Base-by-base conservation (phyloP, 2,797 vertebrate species). In the Pagetopsis macropterus region DNA sequence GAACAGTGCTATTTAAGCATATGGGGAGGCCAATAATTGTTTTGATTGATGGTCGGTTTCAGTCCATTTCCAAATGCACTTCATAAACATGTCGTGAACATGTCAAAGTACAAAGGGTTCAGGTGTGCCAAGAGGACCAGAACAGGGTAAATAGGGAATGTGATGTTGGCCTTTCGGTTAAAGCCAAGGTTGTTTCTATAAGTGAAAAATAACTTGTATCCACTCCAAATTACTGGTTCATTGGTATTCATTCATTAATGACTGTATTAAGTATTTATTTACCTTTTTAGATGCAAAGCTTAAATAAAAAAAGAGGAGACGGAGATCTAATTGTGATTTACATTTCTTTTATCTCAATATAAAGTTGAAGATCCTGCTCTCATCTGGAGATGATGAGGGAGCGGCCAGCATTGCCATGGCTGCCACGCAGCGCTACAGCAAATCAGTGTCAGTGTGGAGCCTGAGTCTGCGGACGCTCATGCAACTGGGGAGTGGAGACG, bases 371-470 rank as follows among this genome's bases (percentile, higher is more conserved):
- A 85, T 91, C 61, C 79, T 94, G 63, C 75, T 94, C 23, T 86
- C 83, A 3, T 86, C 81, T 0, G 93, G 86, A 46, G 88, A 95
- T 3, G 76, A 50, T 0, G 93, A 93, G 77, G 88, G 91, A 70
- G 96, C 95, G 11, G 66, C 85, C 4, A 85, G 91, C 21, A 91
- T 96, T 62, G 95, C 95, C 77, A 89, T 92, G 61, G 91, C 92
- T 46, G 96, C 95, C 64, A 90, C 91, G 0, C 81, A 86, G 57
- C 79, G 58, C 59, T 97, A 95, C 85, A 92, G 91, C 84, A 90
- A 92, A 54, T 97, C 96, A 0, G 90, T 92, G 73, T 87, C 90
- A 0, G 82, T n/a, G 19, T 99, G 98, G 98, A 92, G 92, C 81
- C 76, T 88, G 81, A 92, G 95, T 79, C 89, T 99, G 89, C 94